phyloP scores from a whole-genome alignment of 53 echinoderm and acorn worm genomes.

The Hippasteria phrygiana region DNA sequence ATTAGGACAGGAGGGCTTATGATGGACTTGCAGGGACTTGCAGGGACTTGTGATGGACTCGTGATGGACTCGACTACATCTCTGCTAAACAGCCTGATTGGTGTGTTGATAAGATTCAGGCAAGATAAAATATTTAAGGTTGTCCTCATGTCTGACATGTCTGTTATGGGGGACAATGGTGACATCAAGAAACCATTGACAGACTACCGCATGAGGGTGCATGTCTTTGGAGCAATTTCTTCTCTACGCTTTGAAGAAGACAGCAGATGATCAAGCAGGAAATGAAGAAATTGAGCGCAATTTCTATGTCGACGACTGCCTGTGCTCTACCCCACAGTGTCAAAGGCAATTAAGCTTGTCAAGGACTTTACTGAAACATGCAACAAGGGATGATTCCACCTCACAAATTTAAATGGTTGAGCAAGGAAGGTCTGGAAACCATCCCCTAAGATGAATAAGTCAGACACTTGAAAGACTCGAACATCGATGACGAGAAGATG shows the following conservation, averaged over 20 bases:
- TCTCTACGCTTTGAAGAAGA: constrained; percentile 60
- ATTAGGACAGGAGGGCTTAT: no score
- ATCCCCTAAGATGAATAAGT: constrained; percentile 21
- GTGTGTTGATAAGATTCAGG: constrained; percentile 32
- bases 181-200: constrained; percentile 60
- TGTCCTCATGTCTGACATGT: neutral
- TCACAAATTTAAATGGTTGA: constrained; percentile 74
- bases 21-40: no score
- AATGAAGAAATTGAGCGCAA: constrained; percentile 30
- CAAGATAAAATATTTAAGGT: constrained; percentile 12
- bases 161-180: constrained; percentile 55
- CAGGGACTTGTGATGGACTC: no score
- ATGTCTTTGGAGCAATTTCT: constrained; percentile 70
- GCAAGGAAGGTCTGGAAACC: constrained; percentile 33
- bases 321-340: constrained; percentile 38
- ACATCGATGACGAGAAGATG: constrained; percentile 5
- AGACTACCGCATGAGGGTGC: no score
- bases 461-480: neutral
- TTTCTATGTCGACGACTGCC: constrained; percentile 70
- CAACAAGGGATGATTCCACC: constrained; percentile 59
- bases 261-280: constrained; percentile 50
- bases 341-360: constrained; percentile 28
- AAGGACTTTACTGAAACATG: constrained; percentile 55
- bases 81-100: neutral
- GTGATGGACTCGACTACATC: no score